Conservation (phyloP, 2,113 vertebrate species). For the Pseudopipra pipra region DNA sequence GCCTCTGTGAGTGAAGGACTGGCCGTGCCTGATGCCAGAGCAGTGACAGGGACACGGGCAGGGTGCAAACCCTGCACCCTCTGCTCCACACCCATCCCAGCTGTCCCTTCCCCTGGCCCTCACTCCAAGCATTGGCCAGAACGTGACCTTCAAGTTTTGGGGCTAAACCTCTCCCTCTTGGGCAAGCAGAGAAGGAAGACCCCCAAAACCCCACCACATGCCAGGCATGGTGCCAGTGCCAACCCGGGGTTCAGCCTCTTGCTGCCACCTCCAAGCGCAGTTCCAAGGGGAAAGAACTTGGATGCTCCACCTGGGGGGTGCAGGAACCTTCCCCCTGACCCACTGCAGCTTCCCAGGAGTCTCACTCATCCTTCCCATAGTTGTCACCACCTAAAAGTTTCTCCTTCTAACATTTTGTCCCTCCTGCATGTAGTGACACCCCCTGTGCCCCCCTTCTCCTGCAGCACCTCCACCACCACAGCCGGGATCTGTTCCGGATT, state of each 20-base stretch:
- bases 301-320: not conserved
- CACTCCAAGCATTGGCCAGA: not conserved
- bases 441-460: not conserved
- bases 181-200: not conserved
- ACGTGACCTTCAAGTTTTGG: not conserved
- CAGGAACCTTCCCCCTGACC: not conserved
- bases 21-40: accelerated
- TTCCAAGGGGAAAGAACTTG: not conserved
- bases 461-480: not conserved
- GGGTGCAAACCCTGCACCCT: not conserved
- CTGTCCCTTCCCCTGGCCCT: not conserved
- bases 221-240: not conserved
- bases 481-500: not conserved
- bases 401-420: not conserved
- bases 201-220: not conserved
- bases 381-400: not conserved
- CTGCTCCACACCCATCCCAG: accelerated
- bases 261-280: not conserved
- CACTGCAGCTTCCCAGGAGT: not conserved
- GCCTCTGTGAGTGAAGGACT: not conserved
- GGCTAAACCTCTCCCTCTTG: not conserved
- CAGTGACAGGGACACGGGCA: not conserved
- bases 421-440: not conserved
- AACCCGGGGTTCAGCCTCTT: not conserved
- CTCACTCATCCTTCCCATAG: not conserved